Conservation (phyloP, 2,797 vertebrate genomes). For the Typhlichthys subterraneus region DNA sequence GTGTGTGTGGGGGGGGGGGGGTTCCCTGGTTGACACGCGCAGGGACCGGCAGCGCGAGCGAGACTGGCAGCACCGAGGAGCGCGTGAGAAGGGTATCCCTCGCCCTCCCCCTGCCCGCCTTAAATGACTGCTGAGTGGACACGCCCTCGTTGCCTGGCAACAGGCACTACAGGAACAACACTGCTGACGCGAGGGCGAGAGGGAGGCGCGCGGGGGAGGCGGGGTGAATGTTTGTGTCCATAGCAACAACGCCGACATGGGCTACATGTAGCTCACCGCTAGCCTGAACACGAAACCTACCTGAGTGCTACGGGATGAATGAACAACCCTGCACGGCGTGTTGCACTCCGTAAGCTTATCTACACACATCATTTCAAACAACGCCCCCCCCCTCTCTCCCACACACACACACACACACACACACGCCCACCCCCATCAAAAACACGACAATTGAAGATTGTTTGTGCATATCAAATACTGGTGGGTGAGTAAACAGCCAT, state of each 20-base stretch:
- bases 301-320: background rate
- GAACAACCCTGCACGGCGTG: background rate
- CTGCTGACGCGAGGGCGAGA: constrained; percentile 40
- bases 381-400: too few relatives aligned
- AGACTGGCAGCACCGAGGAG: constrained; percentile 59
- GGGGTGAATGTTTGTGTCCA: constrained; percentile 71
- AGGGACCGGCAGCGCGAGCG: constrained; percentile 73
- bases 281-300: constrained; percentile 21
- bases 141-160: constrained; percentile 76
- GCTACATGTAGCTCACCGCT: too few relatives aligned
- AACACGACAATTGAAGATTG: too few relatives aligned
- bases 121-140: constrained; percentile 75
- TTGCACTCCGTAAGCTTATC: too few relatives aligned
- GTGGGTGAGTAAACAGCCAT: too few relatives aligned
- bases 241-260: constrained; percentile 60
- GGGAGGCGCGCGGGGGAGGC: constrained; percentile 29
- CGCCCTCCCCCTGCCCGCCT: constrained; percentile 34
- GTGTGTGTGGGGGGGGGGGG: constrained; percentile 44
- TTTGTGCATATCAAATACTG: too few relatives aligned
- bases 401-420: too few relatives aligned
- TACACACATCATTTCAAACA: too few relatives aligned
- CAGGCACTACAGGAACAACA: constrained; percentile 55
- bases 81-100: constrained; percentile 70
- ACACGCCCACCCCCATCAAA: too few relatives aligned
- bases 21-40: constrained; percentile 73